These are phyloP conservation scores for Bujurquina vittata DNA, from an alignment of 2,113 vertebrate genomes.

Conservation along the genomic window DNA sequence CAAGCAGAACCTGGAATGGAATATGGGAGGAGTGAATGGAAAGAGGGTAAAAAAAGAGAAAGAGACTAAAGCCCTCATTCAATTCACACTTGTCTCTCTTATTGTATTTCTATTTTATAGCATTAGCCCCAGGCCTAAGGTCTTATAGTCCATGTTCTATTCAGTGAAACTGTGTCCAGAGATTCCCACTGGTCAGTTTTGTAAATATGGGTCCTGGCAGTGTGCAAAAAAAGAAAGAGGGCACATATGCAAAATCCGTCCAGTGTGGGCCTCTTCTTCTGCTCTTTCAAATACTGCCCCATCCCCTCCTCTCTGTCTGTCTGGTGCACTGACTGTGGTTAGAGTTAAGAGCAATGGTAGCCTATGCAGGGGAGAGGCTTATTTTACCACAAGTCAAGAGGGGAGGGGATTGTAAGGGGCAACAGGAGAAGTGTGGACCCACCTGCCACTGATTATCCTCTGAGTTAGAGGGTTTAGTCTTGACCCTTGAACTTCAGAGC, in stretches of 20 bases:
- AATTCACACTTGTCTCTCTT: slow-evolving; percentile 53
- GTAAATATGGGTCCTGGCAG: slow-evolving; percentile 76
- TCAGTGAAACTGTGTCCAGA: slow-evolving; percentile 63
- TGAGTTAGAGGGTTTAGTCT: slow-evolving; percentile 79
- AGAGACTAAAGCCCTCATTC: slow-evolving; percentile 54
- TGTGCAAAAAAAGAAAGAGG: slow-evolving; percentile 56
- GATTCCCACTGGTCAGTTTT: slow-evolving; percentile 76
- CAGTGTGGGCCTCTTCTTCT: slow-evolving; percentile 59
- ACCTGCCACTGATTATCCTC: slow-evolving; percentile 81
- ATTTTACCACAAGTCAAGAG: slow-evolving; percentile 75
- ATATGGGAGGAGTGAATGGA: slow-evolving; percentile 81
- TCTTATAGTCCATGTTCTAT: slow-evolving; percentile 64
- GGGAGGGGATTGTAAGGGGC: slow-evolving; percentile 69
- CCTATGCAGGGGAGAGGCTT: slow-evolving; percentile 21
- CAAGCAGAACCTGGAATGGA: slow-evolving; percentile 86
- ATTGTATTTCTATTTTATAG: slow-evolving; percentile 72
- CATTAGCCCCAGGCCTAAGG: slow-evolving; percentile 46
- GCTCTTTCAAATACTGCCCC: slow-evolving; percentile 30
- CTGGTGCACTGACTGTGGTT: slow-evolving; percentile 50
- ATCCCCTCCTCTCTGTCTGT: slow-evolving; percentile 32
- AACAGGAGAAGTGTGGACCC: slow-evolving; percentile 81
- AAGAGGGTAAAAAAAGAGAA: slow-evolving; percentile 34
- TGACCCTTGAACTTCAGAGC: slow-evolving; percentile 87
- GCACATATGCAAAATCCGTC: slow-evolving; percentile 69
- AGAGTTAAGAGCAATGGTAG: slow-evolving; percentile 62